Conservation (phyloP, 2,797 vertebrate species). For the Gambusia yucatana region DNA sequence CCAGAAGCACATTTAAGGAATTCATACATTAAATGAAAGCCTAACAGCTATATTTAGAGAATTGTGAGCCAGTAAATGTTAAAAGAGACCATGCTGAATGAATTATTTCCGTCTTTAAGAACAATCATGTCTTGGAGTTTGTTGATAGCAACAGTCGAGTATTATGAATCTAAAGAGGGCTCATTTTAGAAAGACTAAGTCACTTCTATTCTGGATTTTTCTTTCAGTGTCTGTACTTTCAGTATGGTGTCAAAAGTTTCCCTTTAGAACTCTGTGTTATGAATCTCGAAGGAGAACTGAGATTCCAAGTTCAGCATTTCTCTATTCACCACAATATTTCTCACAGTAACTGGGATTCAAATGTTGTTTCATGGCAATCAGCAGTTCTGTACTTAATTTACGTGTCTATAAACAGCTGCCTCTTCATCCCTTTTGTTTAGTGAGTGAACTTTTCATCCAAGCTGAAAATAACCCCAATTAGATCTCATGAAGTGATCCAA, state of each 20-base stretch:
- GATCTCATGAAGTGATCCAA: conserved; percentile 27
- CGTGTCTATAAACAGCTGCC: conserved; percentile 4
- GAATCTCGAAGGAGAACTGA: conserved; percentile 68
- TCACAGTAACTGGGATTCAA: conserved; percentile 13
- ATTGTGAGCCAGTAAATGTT: neutral
- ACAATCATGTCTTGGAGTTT: conserved; percentile 40
- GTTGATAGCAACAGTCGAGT: neutral
- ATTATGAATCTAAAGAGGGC: neutral
- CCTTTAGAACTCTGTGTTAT: conserved; percentile 11
- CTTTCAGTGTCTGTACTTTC: neutral
- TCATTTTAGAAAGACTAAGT: neutral
- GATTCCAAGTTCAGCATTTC: conserved; percentile 63
- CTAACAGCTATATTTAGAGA: neutral
- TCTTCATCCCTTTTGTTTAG: conserved; percentile 3
- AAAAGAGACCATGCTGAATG: conserved; percentile 10
- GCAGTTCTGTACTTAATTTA: conserved; percentile 22
- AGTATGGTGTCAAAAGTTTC: conserved; percentile 25
- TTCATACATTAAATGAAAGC: neutral
- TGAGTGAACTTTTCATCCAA: conserved; percentile 21
- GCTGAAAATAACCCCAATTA: conserved; percentile 32
- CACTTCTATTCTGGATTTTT: neutral
- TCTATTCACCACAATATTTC: conserved; percentile 19
- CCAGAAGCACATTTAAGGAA: neutral
- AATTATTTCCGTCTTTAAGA: conserved; percentile 14
- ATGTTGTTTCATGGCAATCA: conserved; percentile 24